phyloP scores from a whole-genome alignment of 2,113 vertebrate species.

The Petrocephalus microphthalmus region DNA sequence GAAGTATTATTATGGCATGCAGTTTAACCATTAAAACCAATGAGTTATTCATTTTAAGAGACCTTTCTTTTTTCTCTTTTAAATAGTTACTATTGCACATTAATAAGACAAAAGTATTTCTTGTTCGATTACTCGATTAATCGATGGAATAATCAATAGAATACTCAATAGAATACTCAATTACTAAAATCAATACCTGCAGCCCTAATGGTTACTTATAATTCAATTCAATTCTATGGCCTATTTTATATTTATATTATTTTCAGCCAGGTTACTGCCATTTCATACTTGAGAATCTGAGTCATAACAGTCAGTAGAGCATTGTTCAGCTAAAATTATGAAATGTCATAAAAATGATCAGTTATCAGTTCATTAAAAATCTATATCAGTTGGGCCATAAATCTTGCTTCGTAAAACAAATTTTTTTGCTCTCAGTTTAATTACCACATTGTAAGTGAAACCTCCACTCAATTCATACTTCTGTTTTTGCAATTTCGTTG shows the following conservation, averaged over 20 bases:
- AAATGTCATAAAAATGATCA: not conserved
- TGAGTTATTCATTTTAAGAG: too few species aligned
- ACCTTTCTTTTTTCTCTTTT: too few species aligned
- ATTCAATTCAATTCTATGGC: too few species aligned
- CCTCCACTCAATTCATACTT: not conserved
- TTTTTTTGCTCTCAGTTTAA: not conserved
- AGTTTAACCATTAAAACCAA: too few species aligned
- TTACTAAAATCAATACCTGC: too few species aligned
- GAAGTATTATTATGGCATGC: too few species aligned
- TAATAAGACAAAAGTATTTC: too few species aligned
- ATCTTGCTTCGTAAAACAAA: not conserved
- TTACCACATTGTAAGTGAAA: not conserved
- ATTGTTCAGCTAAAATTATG: not conserved
- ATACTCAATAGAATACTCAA: too few species aligned
- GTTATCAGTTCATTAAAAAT: not conserved
- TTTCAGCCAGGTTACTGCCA: not conserved
- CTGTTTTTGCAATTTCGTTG: not conserved
- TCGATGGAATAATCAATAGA: too few species aligned
- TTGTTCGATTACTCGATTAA: too few species aligned
- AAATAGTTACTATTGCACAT: too few species aligned
- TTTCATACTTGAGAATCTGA: not conserved
- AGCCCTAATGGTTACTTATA: too few species aligned
- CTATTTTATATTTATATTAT: not conserved
- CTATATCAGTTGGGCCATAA: not conserved
- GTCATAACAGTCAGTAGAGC: not conserved